Evolutionary conservation across 1,140 invertebrate genomes (phyloP).

Genomic region (Neelides sp.): DNA sequence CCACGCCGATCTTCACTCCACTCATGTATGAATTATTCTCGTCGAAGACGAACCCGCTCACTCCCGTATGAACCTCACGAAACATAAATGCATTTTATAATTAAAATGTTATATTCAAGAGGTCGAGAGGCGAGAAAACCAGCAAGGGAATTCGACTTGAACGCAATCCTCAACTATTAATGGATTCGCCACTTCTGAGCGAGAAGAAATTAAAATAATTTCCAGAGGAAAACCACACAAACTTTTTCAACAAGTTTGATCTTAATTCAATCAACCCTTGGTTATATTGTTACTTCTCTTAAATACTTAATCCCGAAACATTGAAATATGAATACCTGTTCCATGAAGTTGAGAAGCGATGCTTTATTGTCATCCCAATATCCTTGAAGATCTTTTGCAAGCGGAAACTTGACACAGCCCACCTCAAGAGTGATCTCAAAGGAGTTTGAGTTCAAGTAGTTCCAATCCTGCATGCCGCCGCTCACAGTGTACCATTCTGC

Average conservation of each 20-base stretch:
- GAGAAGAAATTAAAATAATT: no score
- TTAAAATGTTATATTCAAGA: no score
- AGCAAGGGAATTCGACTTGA: no score
- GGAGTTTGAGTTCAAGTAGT: slow-evolving; percentile 81
- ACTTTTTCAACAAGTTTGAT: neutral
- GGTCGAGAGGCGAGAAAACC: no score
- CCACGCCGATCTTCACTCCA: slow-evolving; percentile 59
- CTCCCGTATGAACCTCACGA: slow-evolving; percentile 63
- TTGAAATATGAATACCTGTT: no score
- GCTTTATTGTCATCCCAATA: slow-evolving; percentile 85
- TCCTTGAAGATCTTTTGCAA: slow-evolving; percentile 51
- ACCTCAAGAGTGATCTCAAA: slow-evolving; percentile 92
- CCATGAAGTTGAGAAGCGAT: slow-evolving; percentile 69
- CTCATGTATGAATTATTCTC: slow-evolving; percentile 56
- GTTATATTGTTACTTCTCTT: neutral
- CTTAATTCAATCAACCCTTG: neutral
- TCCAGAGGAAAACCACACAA: no score
- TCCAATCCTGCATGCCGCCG: slow-evolving; percentile 98
- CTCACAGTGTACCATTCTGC: slow-evolving; percentile 77
- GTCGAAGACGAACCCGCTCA: slow-evolving; percentile 73
- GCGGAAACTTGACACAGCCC: slow-evolving; percentile 84
- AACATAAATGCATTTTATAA: no score
- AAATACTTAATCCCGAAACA: slow-evolving; percentile 11
- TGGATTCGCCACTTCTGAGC: no score
- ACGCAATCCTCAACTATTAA: no score